These are phyloP conservation scores for Callyntrura sp. DNA, from an alignment of 2,888 invertebrate genomes.

Conservation along the genomic window DNA sequence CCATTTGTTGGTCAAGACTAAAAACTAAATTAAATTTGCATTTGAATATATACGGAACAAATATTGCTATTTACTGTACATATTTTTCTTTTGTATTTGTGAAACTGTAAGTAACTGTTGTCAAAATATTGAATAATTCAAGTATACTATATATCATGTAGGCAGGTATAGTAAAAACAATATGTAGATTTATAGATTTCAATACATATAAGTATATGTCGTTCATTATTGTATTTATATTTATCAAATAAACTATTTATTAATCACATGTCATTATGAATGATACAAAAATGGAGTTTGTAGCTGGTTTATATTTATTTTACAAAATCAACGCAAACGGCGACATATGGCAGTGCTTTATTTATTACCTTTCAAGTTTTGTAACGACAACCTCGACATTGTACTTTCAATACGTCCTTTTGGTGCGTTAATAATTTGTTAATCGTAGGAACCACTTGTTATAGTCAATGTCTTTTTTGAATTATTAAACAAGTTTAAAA, in stretches of 20 bases:
- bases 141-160: too few relatives aligned
- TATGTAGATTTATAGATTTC: too few relatives aligned
- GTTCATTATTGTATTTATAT: neutral
- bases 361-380: neutral
- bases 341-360: conserved; percentile 19
- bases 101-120: conserved; percentile 28
- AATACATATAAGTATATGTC: too few relatives aligned
- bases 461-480: conserved; percentile 36
- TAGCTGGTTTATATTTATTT: conserved; percentile 1
- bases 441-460: conserved; percentile 9
- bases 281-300: conserved; percentile 15
- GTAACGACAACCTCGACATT: too few relatives aligned
- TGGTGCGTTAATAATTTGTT: neutral
- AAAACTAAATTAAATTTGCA: neutral
- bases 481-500: conserved; percentile 65
- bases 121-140: neutral
- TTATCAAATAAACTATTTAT: conserved; percentile 49
- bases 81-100: conserved; percentile 54
- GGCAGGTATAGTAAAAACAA: too few relatives aligned
- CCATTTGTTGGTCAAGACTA: conserved; percentile 50
- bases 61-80: neutral
- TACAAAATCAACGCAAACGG: conserved; percentile 18
- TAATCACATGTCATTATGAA: neutral
- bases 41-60: neutral
- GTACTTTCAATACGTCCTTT: too few relatives aligned